These are phyloP conservation scores for Pogonophryne albipinna DNA, from an alignment of 2,797 vertebrate genomes.

Conservation along the genomic window DNA sequence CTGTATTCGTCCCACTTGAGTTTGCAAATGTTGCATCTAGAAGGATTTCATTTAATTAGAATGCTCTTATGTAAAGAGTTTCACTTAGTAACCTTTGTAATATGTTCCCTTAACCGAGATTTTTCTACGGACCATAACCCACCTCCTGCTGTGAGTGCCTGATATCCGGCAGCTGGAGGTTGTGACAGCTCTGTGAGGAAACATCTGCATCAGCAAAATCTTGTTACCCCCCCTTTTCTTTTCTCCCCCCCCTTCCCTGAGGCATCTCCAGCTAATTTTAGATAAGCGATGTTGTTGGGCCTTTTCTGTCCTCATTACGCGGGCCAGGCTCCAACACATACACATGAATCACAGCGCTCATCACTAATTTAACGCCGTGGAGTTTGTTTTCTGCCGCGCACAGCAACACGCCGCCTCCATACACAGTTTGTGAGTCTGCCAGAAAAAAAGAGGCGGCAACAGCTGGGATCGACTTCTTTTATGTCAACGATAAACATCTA, in stretches of 20 bases:
- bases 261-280: conserved; percentile 72
- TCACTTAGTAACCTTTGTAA: too few species aligned
- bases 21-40: too few species aligned
- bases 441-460: conserved; percentile 19
- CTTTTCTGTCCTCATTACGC: conserved; percentile 68
- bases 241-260: background rate
- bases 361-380: conserved; percentile 61
- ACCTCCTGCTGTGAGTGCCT: background rate
- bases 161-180: conserved; percentile 22
- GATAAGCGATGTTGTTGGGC: conserved; percentile 66
- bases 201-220: conserved; percentile 58
- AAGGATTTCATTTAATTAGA: too few species aligned
- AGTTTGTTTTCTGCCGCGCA: conserved; percentile 44
- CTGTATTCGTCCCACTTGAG: too few species aligned
- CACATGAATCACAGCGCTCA: conserved; percentile 58
- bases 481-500: background rate
- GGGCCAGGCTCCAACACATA: conserved; percentile 39
- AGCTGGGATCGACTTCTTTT: conserved; percentile 31
- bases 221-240: background rate
- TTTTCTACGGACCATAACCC: background rate
- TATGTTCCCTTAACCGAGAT: too few species aligned
- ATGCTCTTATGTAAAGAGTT: too few species aligned
- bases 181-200: conserved; percentile 47
- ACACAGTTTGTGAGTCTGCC: conserved; percentile 22
- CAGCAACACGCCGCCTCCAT: conserved; percentile 27